phyloP scores from a whole-genome alignment of 2,113 vertebrate genomes.

The Andinoacara biseriatus region DNA sequence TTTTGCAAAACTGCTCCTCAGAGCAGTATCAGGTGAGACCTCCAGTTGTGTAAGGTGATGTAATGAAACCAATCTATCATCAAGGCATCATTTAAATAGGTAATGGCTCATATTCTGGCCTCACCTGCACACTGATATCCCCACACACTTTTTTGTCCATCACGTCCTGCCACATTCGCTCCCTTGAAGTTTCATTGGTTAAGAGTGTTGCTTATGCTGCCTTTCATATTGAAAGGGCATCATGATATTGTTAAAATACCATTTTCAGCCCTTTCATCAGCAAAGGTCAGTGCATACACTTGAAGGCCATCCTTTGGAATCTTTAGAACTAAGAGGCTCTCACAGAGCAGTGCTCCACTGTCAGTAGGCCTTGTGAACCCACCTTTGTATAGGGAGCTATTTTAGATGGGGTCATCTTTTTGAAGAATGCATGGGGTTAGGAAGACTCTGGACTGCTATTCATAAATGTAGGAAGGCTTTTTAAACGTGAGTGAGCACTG shows the following conservation, averaged over 20 bases:
- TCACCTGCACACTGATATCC: constrained; percentile 18
- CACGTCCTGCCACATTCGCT: constrained; percentile 15
- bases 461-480: constrained; percentile 32
- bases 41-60: neutral
- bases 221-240: constrained; percentile 85
- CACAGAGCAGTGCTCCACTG: constrained; percentile 58
- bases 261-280: constrained; percentile 81
- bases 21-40: neutral
- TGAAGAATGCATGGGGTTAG: constrained; percentile 56
- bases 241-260: constrained; percentile 83
- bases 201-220: constrained; percentile 72
- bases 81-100: constrained; percentile 28
- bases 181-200: constrained; percentile 60
- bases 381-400: constrained; percentile 67
- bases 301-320: constrained; percentile 75
- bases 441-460: constrained; percentile 46
- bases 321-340: constrained; percentile 72
- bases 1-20: neutral
- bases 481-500: neutral
- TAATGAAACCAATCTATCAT: neutral
- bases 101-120: constrained; percentile 4
- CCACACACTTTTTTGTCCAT: constrained; percentile 16
- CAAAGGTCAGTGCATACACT: constrained; percentile 82
- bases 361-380: constrained; percentile 65
- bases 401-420: constrained; percentile 70